phyloP scores from a whole-genome alignment of 2,888 invertebrate genomes.

The Ochropacha duplaris region DNA sequence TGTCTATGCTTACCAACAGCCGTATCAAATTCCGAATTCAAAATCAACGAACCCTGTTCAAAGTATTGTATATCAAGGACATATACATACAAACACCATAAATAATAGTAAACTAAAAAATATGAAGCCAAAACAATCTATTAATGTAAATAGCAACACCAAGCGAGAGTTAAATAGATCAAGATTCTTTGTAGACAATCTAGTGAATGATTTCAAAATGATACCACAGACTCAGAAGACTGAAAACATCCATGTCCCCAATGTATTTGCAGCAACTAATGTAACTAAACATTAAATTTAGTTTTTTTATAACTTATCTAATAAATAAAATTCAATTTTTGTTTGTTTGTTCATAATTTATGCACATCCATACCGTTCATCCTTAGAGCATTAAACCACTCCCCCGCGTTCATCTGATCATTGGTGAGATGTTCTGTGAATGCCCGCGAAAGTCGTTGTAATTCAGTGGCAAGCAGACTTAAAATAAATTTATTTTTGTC shows the following conservation, averaged over 20 bases:
- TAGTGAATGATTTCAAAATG: slow-evolving; percentile 34
- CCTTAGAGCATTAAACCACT: too few relatives aligned
- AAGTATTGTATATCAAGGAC: slow-evolving; percentile 48
- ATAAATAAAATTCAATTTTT: too few relatives aligned
- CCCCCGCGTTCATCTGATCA: too few relatives aligned
- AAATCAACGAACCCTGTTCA: slow-evolving; percentile 31
- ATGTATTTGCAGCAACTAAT: not conserved
- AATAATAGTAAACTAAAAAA: slow-evolving; percentile 11
- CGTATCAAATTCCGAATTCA: slow-evolving; percentile 20
- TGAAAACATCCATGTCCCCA: not conserved
- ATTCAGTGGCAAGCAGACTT: too few relatives aligned
- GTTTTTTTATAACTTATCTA: not conserved
- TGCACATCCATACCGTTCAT: too few relatives aligned
- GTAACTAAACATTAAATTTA: not conserved
- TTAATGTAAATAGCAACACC: slow-evolving; percentile 2
- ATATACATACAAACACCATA: slow-evolving; percentile 40
- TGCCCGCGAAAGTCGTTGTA: too few relatives aligned
- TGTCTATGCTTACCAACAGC: slow-evolving; percentile 46
- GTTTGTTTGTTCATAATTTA: too few relatives aligned
- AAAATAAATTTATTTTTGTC: too few relatives aligned
- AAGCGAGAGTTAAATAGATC: slow-evolving; percentile 23
- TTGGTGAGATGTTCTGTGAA: too few relatives aligned
- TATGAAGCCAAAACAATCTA: slow-evolving; percentile 6
- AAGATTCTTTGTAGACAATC: slow-evolving; percentile 47
- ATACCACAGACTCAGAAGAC: slow-evolving; percentile 2